Evolutionary conservation across 2,113 vertebrate species (phyloP).

Genomic region (Tonatia bakeri): DNA sequence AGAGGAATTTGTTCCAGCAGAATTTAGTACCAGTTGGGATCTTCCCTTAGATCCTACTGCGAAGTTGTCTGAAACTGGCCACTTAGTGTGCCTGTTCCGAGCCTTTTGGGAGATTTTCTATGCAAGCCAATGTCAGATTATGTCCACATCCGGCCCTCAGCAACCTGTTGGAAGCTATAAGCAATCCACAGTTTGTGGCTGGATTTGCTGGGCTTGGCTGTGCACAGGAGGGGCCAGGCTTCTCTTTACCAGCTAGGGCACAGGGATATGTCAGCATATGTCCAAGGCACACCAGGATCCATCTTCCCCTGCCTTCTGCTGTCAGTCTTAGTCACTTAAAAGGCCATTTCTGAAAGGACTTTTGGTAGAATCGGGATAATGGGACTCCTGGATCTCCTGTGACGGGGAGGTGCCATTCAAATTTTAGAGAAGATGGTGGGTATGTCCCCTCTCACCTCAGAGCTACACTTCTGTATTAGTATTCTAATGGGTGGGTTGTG

Average conservation of each 20-base stretch:
- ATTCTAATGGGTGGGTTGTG: not conserved
- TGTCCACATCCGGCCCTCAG: not conserved
- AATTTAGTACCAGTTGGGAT: too few species aligned
- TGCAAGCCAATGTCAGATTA: too few species aligned
- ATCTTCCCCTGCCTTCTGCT: not conserved
- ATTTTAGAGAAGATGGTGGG: not conserved
- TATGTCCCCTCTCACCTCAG: accelerated
- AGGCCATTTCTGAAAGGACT: not conserved
- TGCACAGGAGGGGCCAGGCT: not conserved
- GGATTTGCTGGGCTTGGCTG: not conserved
- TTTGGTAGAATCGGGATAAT: not conserved
- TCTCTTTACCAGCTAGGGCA: not conserved
- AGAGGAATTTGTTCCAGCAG: too few species aligned
- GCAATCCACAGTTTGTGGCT: not conserved
- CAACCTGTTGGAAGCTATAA: not conserved
- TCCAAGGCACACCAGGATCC: not conserved
- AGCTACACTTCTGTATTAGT: not conserved
- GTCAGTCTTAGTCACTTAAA: not conserved
- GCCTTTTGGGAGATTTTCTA: too few species aligned
- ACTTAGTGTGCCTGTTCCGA: too few species aligned
- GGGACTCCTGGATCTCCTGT: not conserved
- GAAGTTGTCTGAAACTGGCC: too few species aligned
- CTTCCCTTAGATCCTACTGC: too few species aligned
- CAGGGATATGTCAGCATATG: not conserved
- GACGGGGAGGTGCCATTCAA: not conserved